A percentile compares a stretch with the other conserved stretches of the same genome.
Conservation (phyloP, 2,888 invertebrate genomes). For the Hypena proboscidalis region DNA sequence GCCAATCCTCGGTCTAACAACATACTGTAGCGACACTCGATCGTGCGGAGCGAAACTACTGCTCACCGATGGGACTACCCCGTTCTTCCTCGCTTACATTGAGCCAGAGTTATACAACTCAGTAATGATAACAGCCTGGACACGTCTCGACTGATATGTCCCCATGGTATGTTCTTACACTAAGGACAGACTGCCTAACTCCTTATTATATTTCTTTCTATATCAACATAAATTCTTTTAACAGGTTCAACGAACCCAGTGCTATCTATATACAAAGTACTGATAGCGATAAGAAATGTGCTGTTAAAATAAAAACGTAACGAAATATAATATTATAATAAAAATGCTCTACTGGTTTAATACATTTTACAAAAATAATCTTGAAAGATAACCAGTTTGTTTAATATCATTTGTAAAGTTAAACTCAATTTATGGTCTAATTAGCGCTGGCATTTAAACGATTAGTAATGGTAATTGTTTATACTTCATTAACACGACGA, state of each 20-base stretch:
- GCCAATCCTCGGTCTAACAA: too few relatives aligned
- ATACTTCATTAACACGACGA: slow-evolving; percentile 20
- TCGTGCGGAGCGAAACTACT: too few relatives aligned
- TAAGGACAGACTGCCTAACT: slow-evolving; percentile 20
- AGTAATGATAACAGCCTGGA: too few relatives aligned
- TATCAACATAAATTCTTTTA: slow-evolving; percentile 15
- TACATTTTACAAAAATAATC: slow-evolving; percentile 48
- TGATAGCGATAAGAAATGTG: slow-evolving; percentile 31
- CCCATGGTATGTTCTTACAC: slow-evolving; percentile 9
- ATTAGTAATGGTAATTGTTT: slow-evolving; percentile 21
- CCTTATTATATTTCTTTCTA: slow-evolving; percentile 11
- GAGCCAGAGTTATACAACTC: too few relatives aligned
- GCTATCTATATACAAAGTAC: slow-evolving; percentile 31
- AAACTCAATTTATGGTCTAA: slow-evolving; percentile 22
- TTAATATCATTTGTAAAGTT: slow-evolving; percentile 16
- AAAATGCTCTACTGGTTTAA: slow-evolving; percentile 49
- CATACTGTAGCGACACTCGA: too few relatives aligned
- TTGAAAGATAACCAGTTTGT: slow-evolving; percentile 39
- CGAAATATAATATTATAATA: slow-evolving; percentile 42
- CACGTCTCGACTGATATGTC: too few relatives aligned
- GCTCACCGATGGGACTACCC: too few relatives aligned
- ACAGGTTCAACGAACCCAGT: not conserved
- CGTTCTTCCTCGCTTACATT: too few relatives aligned
- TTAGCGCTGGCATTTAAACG: slow-evolving; percentile 23
- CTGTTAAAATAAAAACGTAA: slow-evolving; percentile 45